phyloP scores from a whole-genome alignment of 2,888 invertebrate species.

The Amiota communis region DNA sequence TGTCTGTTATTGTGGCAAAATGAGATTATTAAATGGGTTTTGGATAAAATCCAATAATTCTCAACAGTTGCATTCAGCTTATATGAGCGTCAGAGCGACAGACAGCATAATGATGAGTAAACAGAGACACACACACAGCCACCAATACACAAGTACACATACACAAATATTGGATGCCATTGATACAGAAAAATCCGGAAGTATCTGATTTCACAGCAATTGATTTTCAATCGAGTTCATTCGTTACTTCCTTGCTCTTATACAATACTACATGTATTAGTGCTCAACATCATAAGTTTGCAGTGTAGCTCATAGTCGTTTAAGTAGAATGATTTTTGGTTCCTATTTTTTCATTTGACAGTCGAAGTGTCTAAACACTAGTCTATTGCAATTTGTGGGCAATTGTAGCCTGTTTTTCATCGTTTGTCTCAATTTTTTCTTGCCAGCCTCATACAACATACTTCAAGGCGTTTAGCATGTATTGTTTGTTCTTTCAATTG shows the following conservation, averaged over 20 bases:
- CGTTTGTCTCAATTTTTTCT: background rate
- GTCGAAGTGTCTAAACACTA: conserved; percentile 6
- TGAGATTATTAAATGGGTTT: conserved; percentile 67
- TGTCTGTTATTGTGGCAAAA: conserved; percentile 67
- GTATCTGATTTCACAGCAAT: no score
- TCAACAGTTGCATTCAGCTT: conserved; percentile 15
- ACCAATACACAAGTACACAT: no score
- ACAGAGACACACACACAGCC: no score
- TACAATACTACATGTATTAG: background rate
- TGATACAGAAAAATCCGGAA: no score
- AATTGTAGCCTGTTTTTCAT: background rate
- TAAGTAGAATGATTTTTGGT: background rate
- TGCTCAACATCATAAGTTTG: background rate
- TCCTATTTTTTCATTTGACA: background rate
- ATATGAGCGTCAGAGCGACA: no score
- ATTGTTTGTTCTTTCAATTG: conserved; percentile 61
- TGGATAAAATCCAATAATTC: conserved; percentile 65
- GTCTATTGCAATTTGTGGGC: conserved; percentile 6
- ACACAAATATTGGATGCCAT: no score
- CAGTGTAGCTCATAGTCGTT: background rate
- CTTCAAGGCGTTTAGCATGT: conserved; percentile 50
- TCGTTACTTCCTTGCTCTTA: background rate
- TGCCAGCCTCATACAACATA: conserved; percentile 12
- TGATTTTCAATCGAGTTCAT: background rate
- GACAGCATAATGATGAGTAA: no score